Base-by-base conservation (phyloP, 2,113 vertebrate species). In the Ictalurus punctatus region DNA sequence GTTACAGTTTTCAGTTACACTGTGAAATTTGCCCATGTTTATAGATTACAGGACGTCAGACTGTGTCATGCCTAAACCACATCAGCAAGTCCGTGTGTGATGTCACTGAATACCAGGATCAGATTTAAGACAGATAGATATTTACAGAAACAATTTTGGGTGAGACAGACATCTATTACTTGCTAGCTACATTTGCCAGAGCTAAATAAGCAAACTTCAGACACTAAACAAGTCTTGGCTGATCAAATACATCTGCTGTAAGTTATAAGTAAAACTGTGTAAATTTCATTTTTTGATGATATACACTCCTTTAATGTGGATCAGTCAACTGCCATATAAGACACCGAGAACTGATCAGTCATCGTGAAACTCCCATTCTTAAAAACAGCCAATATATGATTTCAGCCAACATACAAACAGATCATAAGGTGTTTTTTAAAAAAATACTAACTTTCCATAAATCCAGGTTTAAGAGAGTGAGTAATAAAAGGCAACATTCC, bases 361-460 rank as follows among this genome's bases (percentile, higher is more conserved):
- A 90, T 69, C 86, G 88, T 80, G 83, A 90, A 90, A 87, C 30
- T 74, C 37, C 58, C 74, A 40, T 79, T 82, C 73, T 82, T 37
- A 87, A 40, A 88, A 89, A 86, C 89, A 89, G 56, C 61, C 74
- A 73, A 44, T 74, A 73, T 44, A 84, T 59, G 44, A 85, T 76
- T 89, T 87, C 74, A 56, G 88, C 12, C 80, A 78, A 86, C 79
- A 52, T 86, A 92, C 81, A 93, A 92, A 92, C 89, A 90, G 21
- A 82, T 59, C 30, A 56, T 30, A 87, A 73, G 34, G 21, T 83
- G 58, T 82, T 88, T 91, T 91, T 84, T 89, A 81, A 69, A 88
- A 93, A 93, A 93, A 92, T 90, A 91, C 73, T 90, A 81, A 56
- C 71, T 90, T 86, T 85, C 71, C 86, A 86, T 82, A 90, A 89